Base-by-base conservation (phyloP, 2,888 invertebrate species). In the Entomobrya proxima region DNA sequence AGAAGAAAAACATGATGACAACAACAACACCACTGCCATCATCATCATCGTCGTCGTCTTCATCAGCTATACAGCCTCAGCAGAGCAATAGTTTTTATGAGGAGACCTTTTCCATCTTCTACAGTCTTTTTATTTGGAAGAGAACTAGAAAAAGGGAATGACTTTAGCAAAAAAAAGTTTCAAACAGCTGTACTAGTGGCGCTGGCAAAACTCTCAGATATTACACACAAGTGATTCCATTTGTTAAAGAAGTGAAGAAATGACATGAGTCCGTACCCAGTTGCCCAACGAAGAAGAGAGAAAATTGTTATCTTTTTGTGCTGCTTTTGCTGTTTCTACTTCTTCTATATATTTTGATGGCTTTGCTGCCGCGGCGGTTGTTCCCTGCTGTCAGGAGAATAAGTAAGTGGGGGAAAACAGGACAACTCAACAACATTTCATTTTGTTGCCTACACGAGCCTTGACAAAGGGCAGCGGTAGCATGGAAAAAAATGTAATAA, bases 181-280 rank as follows among this genome's bases (percentile, higher is more conserved):
- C 4, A 67, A 67, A 37, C 24, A 24, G 32, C 9, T 67, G 27
- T 64, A 58, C 30, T 58, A 27, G 13, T 24, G 58, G 27, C 18
- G n/a, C 35, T 64, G 40, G 67, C 40, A n/a, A 67, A 67, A 24
- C 40, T 40, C 67, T 67, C 64, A 5, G 37, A 67, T 67, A 67
- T 67, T 40, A 67, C 67, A 67, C 24, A 24, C 67, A 67, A 67
- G 67, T 40, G 67, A 40, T 21, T 40, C 24, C 24, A 67, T 58
- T 58, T 67, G 27, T 18, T n/a, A n/a, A n/a, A n/a, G n/a, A n/a
- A n/a, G 32, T 32, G 35, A 37, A 32, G 35, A 64, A 32, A 35
- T 64, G 64, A 37, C 37, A 64, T 64, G 64, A 37, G 64, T 64
- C n/a, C 37, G 64, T 18, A 21, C 21, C 11, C n/a, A 32, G 55